These are phyloP conservation scores for Heliconius congener DNA, from an alignment of 1,140 invertebrate genomes.

Conservation along the genomic window DNA sequence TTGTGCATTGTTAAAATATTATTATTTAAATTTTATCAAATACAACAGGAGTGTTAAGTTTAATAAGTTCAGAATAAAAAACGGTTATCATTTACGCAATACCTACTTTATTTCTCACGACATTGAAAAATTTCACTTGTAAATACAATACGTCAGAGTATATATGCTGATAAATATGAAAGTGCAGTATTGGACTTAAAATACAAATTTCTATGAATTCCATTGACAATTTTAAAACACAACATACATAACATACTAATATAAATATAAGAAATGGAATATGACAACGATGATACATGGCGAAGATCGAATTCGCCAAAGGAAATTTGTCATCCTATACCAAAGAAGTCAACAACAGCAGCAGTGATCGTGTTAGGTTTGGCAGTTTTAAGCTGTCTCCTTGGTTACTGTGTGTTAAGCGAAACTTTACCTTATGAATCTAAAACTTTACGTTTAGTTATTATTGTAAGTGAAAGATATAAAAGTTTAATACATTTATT, in stretches of 20 bases:
- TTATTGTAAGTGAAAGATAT: conserved; percentile 66
- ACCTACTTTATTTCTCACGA: not conserved
- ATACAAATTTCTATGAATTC: not conserved
- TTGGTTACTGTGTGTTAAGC: conserved; percentile 73
- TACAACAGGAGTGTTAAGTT: not conserved
- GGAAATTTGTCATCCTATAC: conserved; percentile 56
- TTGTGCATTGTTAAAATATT: conserved; percentile 7
- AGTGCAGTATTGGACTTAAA: not conserved
- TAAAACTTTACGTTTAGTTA: conserved; percentile 72
- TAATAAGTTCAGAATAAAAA: not conserved
- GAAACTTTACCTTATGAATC: conserved; percentile 70
- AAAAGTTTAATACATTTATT: not conserved
- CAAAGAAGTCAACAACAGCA: conserved; percentile 60
- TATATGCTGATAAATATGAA: not conserved
- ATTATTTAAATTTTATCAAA: not conserved
- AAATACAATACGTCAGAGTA: not conserved
- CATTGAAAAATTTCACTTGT: not conserved
- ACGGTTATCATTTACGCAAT: not conserved
- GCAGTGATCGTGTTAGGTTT: conserved; percentile 70
- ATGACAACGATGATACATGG: conserved; percentile 72
- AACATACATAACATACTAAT: not conserved
- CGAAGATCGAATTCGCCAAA: conserved; percentile 56
- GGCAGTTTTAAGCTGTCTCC: conserved; percentile 70
- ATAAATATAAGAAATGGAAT: conserved; percentile 58
- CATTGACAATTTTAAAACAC: not conserved